phyloP scores from a whole-genome alignment of 2,888 invertebrate species.

The Lordiphosa fenestrarum region DNA sequence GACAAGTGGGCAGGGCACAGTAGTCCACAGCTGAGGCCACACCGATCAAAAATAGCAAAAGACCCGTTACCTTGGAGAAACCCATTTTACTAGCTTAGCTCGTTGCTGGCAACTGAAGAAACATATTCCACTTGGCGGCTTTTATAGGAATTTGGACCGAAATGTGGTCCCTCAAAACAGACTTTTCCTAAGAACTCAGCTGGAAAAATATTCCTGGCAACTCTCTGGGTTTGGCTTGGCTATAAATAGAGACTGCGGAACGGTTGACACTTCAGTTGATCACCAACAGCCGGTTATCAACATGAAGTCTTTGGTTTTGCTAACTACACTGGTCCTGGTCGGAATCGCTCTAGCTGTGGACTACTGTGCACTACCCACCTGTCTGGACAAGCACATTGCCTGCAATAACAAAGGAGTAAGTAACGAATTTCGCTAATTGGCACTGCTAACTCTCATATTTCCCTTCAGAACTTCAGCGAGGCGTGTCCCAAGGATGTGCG shows the following conservation, averaged over 20 bases:
- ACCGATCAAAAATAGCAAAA: slow-evolving; percentile 4
- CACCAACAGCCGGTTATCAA: neutral
- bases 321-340: neutral
- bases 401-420: slow-evolving; percentile 57
- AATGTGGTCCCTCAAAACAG: too few relatives aligned
- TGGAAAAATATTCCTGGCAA: neutral
- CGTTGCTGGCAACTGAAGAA: too few relatives aligned
- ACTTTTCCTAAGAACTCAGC: neutral
- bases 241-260: neutral
- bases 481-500: slow-evolving; percentile 45
- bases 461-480: slow-evolving; percentile 35
- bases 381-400: slow-evolving; percentile 55
- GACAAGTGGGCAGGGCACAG: slow-evolving; percentile 51
- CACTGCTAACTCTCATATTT: too few relatives aligned
- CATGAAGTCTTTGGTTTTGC: slow-evolving; percentile 1
- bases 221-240: too few relatives aligned
- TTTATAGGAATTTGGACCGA: too few relatives aligned
- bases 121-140: too few relatives aligned
- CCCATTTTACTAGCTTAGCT: too few relatives aligned
- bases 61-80: too few relatives aligned
- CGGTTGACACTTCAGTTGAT: neutral
- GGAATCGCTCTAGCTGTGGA: slow-evolving; percentile 18
- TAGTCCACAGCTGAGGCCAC: slow-evolving; percentile 33
- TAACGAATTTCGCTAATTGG: neutral
- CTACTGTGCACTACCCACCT: slow-evolving; percentile 52